Base-by-base conservation (phyloP, 2,888 invertebrate genomes). In the Eupithecia subumbrata region DNA sequence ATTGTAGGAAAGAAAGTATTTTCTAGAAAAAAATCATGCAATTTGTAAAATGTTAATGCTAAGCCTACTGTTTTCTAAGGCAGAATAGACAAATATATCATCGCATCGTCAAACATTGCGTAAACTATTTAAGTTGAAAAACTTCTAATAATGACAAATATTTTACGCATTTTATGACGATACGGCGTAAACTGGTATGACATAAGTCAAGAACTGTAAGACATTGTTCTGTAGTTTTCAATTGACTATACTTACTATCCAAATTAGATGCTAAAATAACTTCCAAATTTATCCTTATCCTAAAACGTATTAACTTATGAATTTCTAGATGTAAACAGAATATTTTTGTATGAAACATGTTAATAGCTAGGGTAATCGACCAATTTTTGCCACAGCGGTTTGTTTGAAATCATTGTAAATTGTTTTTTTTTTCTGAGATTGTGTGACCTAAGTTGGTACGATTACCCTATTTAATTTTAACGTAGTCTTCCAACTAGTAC, bases 401-500 rank as follows among this genome's bases (percentile, higher is more conserved):
- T 37, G 7, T 37, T 43, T 40, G 37, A 69, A 64, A 25, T 37
- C 48, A 45, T 72, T 69, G 25, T 25, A 16, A n/a, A 34, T 60
- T 40, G 48, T 66, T 70, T 52, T 30, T 48, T 18, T 18, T 52
- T 45, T 34, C 37, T 67, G 48, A 67, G 45, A 60, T 72, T 67
- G 14, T 30, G 73, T 67, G 73, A 25, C 72, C 34, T 34, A 9
- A 74, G 48, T 67, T 52, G 72, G 72, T 73, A 12, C 16, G 68
- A 56, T 76, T 74, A 71, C 73, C 75, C 75, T 75, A 76, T 72
- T 76, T 78, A 77, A 64, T 72, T 82, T 82, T 80, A 83, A 80
- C 83, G 88, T 91, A 90, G 91, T 91, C 91, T 91, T 91, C 91
- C 91, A 91, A 86, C 80, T 86, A 85, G 84, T 86, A 87, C 85